phyloP scores from a whole-genome alignment of 1,140 invertebrate species.

The Chelonus insularis region DNA sequence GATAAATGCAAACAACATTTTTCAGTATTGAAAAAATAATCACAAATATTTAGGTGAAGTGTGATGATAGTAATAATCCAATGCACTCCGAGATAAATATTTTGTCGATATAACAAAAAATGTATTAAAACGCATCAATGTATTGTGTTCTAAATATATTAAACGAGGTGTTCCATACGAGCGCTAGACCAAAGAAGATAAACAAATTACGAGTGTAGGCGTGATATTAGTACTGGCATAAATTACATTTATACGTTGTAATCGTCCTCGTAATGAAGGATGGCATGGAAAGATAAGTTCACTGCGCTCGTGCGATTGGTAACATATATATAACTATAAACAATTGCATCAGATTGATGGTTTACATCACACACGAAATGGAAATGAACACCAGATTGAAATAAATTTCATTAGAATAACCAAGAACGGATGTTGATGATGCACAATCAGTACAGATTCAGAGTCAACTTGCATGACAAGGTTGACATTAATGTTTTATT shows the following conservation, averaged over 20 bases:
- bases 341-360: neutral
- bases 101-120: too few species aligned
- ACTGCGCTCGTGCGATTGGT: neutral
- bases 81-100: too few species aligned
- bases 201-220: constrained; percentile 17
- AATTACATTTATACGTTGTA: constrained; percentile 5
- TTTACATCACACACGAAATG: constrained; percentile 6
- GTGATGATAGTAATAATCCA: too few species aligned
- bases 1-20: too few species aligned
- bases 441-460: neutral
- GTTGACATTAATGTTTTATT: too few species aligned
- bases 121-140: too few species aligned
- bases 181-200: constrained; percentile 16
- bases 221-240: constrained; percentile 13
- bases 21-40: too few species aligned
- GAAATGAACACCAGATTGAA: neutral
- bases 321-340: constrained; percentile 2
- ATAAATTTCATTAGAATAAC: constrained; percentile 6
- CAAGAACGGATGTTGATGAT: neutral
- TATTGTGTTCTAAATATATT: neutral
- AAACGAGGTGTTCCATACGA: constrained; percentile 2
- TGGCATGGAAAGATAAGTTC: constrained; percentile 15
- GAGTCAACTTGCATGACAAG: neutral
- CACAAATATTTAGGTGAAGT: too few species aligned
- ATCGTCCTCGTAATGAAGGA: constrained; percentile 15